phyloP scores from a whole-genome alignment of 2,888 invertebrate species.

The Dasypolia templi region DNA sequence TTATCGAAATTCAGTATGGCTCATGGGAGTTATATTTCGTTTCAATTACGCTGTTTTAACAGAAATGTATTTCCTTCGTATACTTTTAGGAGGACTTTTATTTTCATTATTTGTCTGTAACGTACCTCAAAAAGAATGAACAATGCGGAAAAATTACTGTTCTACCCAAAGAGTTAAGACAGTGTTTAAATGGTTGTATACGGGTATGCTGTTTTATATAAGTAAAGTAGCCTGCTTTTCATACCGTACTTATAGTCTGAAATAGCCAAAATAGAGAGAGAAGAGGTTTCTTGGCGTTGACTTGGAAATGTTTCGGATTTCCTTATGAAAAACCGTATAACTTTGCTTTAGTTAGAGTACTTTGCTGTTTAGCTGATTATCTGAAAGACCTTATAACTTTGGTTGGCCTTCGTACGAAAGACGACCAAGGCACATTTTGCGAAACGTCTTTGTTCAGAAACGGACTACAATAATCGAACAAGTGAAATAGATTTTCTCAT shows the following conservation, averaged over 20 bases:
- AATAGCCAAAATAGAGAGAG: background rate
- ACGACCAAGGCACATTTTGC: background rate
- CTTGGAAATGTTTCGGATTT: background rate
- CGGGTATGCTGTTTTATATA: background rate
- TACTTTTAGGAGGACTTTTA: slow-evolving; percentile 17
- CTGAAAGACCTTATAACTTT: background rate
- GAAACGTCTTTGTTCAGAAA: slow-evolving; percentile 9
- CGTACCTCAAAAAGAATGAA: background rate
- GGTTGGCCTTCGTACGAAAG: background rate
- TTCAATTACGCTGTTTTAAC: slow-evolving; percentile 38
- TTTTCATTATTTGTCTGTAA: slow-evolving; percentile 21
- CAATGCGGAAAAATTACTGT: background rate
- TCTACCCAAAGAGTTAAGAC: slow-evolving; percentile 2
- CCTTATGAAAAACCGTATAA: background rate
- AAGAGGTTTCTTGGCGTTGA: background rate
- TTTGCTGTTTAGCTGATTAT: background rate
- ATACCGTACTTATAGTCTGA: background rate
- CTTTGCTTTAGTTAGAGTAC: background rate
- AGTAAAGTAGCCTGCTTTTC: background rate
- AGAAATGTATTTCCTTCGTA: slow-evolving; percentile 25
- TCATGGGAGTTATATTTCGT: slow-evolving; percentile 43
- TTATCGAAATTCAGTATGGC: slow-evolving; percentile 32
- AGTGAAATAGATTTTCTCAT: background rate
- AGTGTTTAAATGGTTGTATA: no score
- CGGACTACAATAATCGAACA: slow-evolving; percentile 4